phyloP scores from a whole-genome alignment of 2,888 invertebrate species.

The Marronus borbonicus region DNA sequence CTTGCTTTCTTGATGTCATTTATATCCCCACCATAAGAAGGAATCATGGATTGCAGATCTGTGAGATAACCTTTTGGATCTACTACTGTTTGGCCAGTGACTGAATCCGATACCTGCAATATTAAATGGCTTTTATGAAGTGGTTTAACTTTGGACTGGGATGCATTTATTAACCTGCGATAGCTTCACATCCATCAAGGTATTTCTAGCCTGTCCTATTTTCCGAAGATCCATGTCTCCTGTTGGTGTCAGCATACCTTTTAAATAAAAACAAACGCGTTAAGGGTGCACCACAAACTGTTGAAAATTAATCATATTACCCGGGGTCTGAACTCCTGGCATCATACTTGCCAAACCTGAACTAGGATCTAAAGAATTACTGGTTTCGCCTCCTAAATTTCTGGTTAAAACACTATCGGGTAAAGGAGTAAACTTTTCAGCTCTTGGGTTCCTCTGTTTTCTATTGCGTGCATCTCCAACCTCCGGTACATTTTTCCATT shows the following conservation, averaged over 20 bases:
- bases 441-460: constrained; percentile 94
- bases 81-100: constrained; percentile 98
- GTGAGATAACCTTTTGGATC: constrained; percentile 99
- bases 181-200: constrained; percentile 98
- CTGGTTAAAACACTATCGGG: constrained; percentile 95
- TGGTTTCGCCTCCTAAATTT: constrained; percentile 87
- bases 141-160: too few species aligned
- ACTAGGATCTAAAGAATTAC: constrained; percentile 85
- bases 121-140: constrained; percentile 67
- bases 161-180: constrained; percentile 76
- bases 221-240: constrained; percentile 97
- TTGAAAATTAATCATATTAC: constrained; percentile 52
- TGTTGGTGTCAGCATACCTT: constrained; percentile 86
- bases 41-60: constrained; percentile 99
- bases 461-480: constrained; percentile 99
- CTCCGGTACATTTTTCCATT: constrained; percentile 98
- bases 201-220: constrained; percentile 99
- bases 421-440: constrained; percentile 97
- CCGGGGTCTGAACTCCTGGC: constrained; percentile 89
- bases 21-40: constrained; percentile 97
- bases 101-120: constrained; percentile 92
- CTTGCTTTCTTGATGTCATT: constrained; percentile 98
- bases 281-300: not conserved
- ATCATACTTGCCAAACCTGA: constrained; percentile 91
- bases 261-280: constrained; percentile 15